Base-by-base conservation (phyloP, 2,888 invertebrate genomes). In the Eumacrocentrus americanus region DNA sequence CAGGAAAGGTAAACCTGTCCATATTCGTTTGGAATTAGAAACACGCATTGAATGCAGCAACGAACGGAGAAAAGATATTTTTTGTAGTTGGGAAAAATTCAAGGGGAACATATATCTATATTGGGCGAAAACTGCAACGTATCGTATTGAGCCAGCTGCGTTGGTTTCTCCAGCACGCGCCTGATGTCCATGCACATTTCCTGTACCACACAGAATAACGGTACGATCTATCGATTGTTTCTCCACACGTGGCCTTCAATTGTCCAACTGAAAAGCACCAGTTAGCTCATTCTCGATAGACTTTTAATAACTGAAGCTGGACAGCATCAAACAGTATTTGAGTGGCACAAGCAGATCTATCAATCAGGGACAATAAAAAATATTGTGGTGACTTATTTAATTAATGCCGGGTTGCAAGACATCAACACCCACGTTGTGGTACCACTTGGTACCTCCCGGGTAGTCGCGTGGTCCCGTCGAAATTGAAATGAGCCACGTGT, bases 141-240 rank as follows among this genome's bases (percentile, higher is more conserved):
- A 35, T 51, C 51, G 22, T 22, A 51, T 16, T 2, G 16, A 48
- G 25, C 14, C 57, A 57, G 42, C 57, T 57, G 57, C 50, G 55
- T 58, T 29, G 29, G 58, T 48, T 61, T 44, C 54, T 44, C 29
- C 34, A 57, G 35, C 44, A 61, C 51, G 50, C 51, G 58, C 59
- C 44, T 47, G 42, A 35, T 20, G 44, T 51, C 60, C 50, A 60
- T 58, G 60, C 65, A 29, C 64, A 68, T 68, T 70, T 71, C 71
- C 72, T 67, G 69, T 67, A 64, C 67, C 54, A 63, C 58, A 58
- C 58, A 23, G 56, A 62, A 56, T 70, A 72, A 72, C 72, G 72
- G 72, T 69, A 70, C 71, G 68, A 61, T 46, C 53, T 54, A 66
- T 62, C 59, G 67, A 65, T 67, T 67, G 64, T 68, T 69, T 60